Conservation (phyloP, 2,113 vertebrate species). For the Struthidea cinerea region DNA sequence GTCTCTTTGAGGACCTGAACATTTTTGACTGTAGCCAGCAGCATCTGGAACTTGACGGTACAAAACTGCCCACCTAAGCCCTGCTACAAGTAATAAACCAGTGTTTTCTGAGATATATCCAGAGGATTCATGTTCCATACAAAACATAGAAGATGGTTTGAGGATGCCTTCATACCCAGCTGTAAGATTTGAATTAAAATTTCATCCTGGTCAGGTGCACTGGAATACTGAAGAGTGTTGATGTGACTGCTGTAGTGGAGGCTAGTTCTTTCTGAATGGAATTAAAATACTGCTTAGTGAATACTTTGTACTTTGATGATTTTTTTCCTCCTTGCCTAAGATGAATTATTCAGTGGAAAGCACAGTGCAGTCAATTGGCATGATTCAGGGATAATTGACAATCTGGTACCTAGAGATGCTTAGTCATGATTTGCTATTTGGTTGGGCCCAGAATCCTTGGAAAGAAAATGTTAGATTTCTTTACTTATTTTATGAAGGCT, state of each 20-base stretch:
- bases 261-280: neutral
- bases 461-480: neutral
- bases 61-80: neutral
- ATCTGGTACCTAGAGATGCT: conserved; percentile 21
- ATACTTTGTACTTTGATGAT: neutral
- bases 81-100: neutral
- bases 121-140: neutral
- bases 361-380: neutral
- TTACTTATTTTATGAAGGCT: neutral
- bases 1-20: neutral
- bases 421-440: conserved; percentile 29
- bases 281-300: neutral
- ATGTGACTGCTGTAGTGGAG: neutral
- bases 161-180: neutral
- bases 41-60: neutral
- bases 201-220: neutral
- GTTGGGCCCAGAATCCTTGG: neutral
- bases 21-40: neutral
- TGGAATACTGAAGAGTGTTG: neutral
- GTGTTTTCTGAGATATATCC: neutral
- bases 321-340: neutral
- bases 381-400: conserved; percentile 18
- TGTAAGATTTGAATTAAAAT: neutral
- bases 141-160: neutral
- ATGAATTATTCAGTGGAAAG: neutral